Base-by-base conservation (phyloP, 2,797 vertebrate genomes). In the Jordanella pulchra region DNA sequence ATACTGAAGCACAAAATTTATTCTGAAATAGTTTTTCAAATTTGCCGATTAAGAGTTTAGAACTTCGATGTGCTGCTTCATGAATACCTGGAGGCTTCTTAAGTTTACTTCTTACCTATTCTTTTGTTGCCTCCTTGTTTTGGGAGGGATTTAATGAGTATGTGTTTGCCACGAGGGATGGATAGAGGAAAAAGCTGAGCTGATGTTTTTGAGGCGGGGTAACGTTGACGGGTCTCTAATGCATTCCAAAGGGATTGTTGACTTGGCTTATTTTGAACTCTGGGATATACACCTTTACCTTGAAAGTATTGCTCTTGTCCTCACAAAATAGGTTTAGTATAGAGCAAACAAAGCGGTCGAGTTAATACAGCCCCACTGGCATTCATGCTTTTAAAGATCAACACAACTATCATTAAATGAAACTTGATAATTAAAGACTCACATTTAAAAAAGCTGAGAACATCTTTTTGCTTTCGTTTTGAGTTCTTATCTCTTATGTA, bases 91-190 rank as follows among this genome's bases (percentile, higher is more conserved):
- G 69, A 83, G 86, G 71, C 73, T 2, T 14, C 9, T 76, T 70
- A 77, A 87, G 82, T 79, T 70, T 76, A 51, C 70, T 78, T 73
- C 72, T 89, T 80, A 83, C 85, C 68, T 65, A 32, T 71, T 80
- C 83, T 75, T 64, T 75, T 5, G 63, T 66, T 82, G 73, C 71
- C 70, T 78, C 82, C 78, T 81, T 83, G 78, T 88, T 88, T 86
- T 77, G 82, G 83, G 89, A 86, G 83, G 77, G 82, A 71, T 92
- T 92, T 93, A 93, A 93, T 92, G 91, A 94, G 90, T 88, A 84
- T 67, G 55, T 77, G 83, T 84, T 90, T 71, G 73, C 86, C 90
- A 91, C 86, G 30, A 86, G 93, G 88, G 89, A 88, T 69, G 79
- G 78, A 67, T 65, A 68, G 76, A 83, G 67, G 53, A 93, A 94